These are phyloP conservation scores for Hedya salicella DNA, from an alignment of 2,888 invertebrate species.

Conservation along the genomic window DNA sequence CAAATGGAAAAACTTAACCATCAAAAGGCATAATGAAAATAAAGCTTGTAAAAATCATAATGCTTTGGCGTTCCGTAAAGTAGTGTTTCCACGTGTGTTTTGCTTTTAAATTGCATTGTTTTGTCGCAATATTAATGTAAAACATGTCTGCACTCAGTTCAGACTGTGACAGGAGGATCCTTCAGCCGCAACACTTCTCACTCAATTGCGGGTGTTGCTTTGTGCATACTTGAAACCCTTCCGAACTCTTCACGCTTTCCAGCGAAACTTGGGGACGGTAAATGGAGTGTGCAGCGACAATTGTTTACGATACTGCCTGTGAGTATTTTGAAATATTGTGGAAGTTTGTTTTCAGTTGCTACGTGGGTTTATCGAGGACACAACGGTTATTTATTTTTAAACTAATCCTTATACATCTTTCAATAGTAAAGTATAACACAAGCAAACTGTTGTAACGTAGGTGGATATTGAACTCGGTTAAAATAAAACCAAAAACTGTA, in stretches of 20 bases:
- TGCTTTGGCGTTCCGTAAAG: constrained; percentile 15
- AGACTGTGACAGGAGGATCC: constrained; percentile 58
- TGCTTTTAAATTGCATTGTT: constrained; percentile 38
- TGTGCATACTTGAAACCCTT: constrained; percentile 62
- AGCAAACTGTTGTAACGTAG: too few relatives aligned
- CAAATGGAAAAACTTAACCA: constrained; percentile 27
- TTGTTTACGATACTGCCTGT: constrained; percentile 32
- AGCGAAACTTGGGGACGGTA: constrained; percentile 43
- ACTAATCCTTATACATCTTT: not conserved
- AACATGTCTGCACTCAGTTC: constrained; percentile 56
- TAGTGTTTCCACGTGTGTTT: constrained; percentile 10
- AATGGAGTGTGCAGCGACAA: constrained; percentile 41
- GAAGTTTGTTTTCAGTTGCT: constrained; percentile 15
- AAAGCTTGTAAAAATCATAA: constrained; percentile 8
- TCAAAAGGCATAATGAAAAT: not conserved
- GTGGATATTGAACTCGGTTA: too few relatives aligned
- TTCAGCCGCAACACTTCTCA: constrained; percentile 60
- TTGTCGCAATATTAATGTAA: constrained; percentile 62
- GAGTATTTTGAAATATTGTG: constrained; percentile 18
- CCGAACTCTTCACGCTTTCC: constrained; percentile 54
- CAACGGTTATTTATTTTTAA: not conserved
- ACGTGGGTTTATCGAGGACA: not conserved
- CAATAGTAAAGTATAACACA: too few relatives aligned
- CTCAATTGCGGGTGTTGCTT: constrained; percentile 67
- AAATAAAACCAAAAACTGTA: too few relatives aligned